A percentile compares a stretch with the other conserved stretches of the same genome.
These are phyloP conservation scores for Lycocorax pyrrhopterus DNA, from an alignment of 2,113 vertebrate genomes.

Conservation along the genomic window DNA sequence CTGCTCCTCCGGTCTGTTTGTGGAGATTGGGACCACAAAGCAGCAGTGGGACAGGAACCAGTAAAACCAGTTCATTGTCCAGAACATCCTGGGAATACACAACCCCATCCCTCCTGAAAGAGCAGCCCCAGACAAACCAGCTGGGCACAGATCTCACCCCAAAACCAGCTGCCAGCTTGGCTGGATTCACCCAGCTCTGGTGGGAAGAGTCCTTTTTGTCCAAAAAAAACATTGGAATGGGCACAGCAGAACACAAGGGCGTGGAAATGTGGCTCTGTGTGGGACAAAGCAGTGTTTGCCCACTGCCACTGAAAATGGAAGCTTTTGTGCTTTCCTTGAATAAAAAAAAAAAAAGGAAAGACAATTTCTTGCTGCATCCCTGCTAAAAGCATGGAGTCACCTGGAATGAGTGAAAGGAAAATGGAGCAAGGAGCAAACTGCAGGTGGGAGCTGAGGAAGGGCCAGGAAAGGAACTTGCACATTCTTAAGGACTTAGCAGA, in stretches of 20 bases:
- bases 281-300: neutral
- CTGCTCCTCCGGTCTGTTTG: neutral
- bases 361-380: neutral
- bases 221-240: rapidly evolving
- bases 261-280: rapidly evolving
- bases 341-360: neutral
- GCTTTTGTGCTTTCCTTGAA: neutral
- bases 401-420: neutral
- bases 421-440: neutral
- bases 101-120: neutral
- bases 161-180: neutral
- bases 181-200: neutral
- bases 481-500: neutral
- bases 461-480: neutral
- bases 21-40: neutral
- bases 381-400: neutral
- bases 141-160: neutral
- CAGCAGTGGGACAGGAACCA: neutral
- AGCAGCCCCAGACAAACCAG: neutral
- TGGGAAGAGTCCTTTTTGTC: neutral
- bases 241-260: neutral
- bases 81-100: neutral
- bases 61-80: neutral
- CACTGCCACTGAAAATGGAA: neutral
- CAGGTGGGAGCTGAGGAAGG: neutral